Conservation (phyloP, 1,140 invertebrate species). For the Vanessa tameamea region DNA sequence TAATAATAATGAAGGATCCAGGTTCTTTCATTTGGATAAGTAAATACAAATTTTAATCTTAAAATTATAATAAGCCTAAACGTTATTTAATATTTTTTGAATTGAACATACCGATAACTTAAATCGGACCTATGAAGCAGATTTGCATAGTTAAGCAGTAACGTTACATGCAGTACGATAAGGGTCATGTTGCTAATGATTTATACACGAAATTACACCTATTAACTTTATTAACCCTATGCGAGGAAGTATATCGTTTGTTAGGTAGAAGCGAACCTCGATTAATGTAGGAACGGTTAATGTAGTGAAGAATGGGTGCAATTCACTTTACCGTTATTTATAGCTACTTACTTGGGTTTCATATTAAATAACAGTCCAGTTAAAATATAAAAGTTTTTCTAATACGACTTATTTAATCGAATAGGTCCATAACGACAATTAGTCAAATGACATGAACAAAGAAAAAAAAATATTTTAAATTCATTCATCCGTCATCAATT, state of each 20-base stretch:
- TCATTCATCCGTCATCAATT: slow-evolving; percentile 36
- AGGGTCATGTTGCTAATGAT: slow-evolving; percentile 50
- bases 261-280: slow-evolving; percentile 21
- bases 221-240: slow-evolving; percentile 57
- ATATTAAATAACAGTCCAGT: neutral
- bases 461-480: neutral
- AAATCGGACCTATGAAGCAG: slow-evolving; percentile 4
- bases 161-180: slow-evolving; percentile 37
- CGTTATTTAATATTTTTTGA: neutral
- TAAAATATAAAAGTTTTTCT: neutral
- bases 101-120: neutral
- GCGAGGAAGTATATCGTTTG: slow-evolving; percentile 44
- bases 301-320: slow-evolving; percentile 25
- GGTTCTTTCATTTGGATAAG: too few relatives aligned
- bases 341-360: slow-evolving; percentile 1
- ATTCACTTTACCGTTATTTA: slow-evolving; percentile 24
- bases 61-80: too few relatives aligned
- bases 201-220: slow-evolving; percentile 54
- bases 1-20: too few relatives aligned
- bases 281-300: slow-evolving; percentile 27
- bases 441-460: neutral
- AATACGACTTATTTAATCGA: neutral
- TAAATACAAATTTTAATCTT: too few relatives aligned
- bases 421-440: neutral
- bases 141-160: slow-evolving; percentile 61